Percentiles rank a stretch among this genome's conserved stretches.
Conservation (phyloP, 2,888 invertebrate species). For the Napeogenes sylphis region DNA sequence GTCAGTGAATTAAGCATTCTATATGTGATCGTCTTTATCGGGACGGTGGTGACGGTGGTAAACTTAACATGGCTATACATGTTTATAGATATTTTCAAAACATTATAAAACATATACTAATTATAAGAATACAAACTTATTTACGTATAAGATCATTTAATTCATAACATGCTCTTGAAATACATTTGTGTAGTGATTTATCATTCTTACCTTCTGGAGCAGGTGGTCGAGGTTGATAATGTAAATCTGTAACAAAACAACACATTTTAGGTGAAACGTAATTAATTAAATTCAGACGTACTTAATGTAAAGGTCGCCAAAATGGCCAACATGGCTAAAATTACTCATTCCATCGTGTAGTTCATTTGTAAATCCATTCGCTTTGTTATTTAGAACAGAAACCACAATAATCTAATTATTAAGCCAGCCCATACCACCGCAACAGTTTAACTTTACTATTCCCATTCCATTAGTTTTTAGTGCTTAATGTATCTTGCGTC, state of each 20-base stretch:
- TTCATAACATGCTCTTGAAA: background rate
- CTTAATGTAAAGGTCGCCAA: conserved; percentile 5
- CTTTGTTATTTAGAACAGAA: conserved; percentile 37
- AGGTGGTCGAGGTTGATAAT: conserved; percentile 80
- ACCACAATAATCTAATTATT: conserved; percentile 42
- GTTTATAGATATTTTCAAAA: too few relatives aligned
- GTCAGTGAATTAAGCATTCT: too few relatives aligned
- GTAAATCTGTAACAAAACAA: conserved; percentile 79
- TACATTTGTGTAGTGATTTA: conserved; percentile 2
- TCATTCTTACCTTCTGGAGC: conserved; percentile 77
- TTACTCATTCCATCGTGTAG: conserved; percentile 20
- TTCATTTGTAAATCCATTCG: conserved; percentile 34
- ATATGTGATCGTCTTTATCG: too few relatives aligned
- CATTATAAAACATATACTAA: too few relatives aligned
- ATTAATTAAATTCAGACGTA: conserved; percentile 12
- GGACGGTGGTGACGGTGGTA: too few relatives aligned
- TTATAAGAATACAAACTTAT: too few relatives aligned
- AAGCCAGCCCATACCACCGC: conserved; percentile 33
- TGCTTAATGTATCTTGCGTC: conserved; percentile 13
- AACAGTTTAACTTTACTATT: conserved; percentile 32
- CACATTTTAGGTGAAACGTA: conserved; percentile 16
- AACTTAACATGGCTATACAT: too few relatives aligned
- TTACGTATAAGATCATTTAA: too few relatives aligned
- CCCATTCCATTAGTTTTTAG: conserved; percentile 26
- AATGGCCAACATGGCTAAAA: conserved; percentile 11